A percentile compares a stretch with the other conserved stretches of the same genome.
Conservation (phyloP, 2,113 vertebrate species). For the Stomatorhinus ivindoensis region DNA sequence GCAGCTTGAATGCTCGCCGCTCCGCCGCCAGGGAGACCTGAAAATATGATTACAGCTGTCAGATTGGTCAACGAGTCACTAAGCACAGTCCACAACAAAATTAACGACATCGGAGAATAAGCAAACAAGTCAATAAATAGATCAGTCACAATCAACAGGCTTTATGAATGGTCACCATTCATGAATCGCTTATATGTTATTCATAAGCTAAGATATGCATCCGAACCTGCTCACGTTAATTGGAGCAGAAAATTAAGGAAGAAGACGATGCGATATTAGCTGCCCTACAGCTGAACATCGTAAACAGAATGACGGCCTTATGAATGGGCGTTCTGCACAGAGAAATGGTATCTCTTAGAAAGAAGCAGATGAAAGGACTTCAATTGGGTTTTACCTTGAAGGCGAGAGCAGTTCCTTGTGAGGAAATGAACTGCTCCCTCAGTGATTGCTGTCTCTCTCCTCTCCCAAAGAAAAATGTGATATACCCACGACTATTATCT, state of each 20-base stretch:
- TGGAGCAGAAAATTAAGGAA: background rate
- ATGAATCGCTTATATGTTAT: background rate
- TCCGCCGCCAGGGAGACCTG: background rate
- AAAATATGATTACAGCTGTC: background rate
- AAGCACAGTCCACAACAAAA: background rate
- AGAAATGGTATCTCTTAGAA: background rate
- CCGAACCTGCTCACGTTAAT: background rate
- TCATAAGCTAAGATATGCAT: background rate
- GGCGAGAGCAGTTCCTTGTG: background rate
- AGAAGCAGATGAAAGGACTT: background rate
- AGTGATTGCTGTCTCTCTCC: background rate
- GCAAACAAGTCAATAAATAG: background rate
- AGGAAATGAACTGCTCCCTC: background rate
- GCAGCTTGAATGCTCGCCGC: background rate
- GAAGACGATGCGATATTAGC: background rate
- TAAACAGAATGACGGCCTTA: background rate
- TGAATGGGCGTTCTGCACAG: background rate
- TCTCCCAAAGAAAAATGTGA: background rate
- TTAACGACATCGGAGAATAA: background rate
- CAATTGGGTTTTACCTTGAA: constrained; percentile 3
- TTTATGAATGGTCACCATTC: background rate
- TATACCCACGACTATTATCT: background rate
- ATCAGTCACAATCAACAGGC: background rate
- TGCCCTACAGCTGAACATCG: background rate
- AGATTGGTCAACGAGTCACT: background rate